Base-by-base conservation (phyloP, 2,797 vertebrate genomes). In the Poeciliopsis presidionis region DNA sequence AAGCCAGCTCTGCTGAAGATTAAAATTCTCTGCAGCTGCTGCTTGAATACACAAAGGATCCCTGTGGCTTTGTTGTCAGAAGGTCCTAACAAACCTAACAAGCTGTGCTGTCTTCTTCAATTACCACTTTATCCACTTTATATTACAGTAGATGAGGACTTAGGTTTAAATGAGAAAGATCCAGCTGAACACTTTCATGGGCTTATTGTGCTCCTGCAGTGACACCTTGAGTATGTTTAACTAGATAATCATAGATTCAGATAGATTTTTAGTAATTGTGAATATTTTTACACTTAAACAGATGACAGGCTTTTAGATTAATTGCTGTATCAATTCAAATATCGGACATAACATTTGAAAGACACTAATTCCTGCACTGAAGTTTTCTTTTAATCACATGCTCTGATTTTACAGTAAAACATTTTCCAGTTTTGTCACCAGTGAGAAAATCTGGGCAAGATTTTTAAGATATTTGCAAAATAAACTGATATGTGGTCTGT, bases 1-100 rank as follows among this genome's bases (percentile, higher is more conserved):
- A 16, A 33, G 14, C 7, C 16, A 63, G 59, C 59, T 63, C 59
- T 63, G 30, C 59, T 22, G 41, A 22, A 7, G 63, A 41, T 45
- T 45, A 8, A 67, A 76, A 55, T 71, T 77, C 49, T 74, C 33
- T 65, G 51, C 76, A 85, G 71, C 74, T 36, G 53, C 36, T 57
- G 36, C 25, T 70, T 36, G 22, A 70, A 70, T 28, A 22, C 25
- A 14, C 41, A 46, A 70, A 45, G n/a, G 43, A 46, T 70, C 25
- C 43, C 67, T 70, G 12, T 9, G 12, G 51, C 22, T 55, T 55
- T 13, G 14, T 33, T 49, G 46, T 49, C 30, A 49, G 16, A 22
- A 43, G 9, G 36, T 43, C 65, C 39, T 69, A 69, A 69, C 65
- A 67, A 25, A 67, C 20, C 55, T 28, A 57, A 65, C 33, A 69